Base-by-base conservation (phyloP, 2,888 invertebrate genomes). In the Lamellibrachia satsuma region DNA sequence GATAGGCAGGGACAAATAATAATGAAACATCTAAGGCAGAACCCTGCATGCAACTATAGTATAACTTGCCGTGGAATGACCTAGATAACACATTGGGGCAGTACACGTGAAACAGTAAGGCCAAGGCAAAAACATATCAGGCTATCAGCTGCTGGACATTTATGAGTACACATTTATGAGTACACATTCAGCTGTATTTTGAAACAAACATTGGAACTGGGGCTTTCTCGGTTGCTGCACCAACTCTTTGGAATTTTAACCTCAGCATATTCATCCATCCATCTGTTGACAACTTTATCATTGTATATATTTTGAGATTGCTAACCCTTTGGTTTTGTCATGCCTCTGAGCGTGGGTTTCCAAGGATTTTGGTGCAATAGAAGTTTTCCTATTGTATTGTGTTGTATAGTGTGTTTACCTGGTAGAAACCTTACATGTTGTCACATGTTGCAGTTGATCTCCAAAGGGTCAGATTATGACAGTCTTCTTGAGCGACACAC, bases 381-480 rank as follows among this genome's bases (percentile, higher is more conserved):
- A 39, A 39, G 39, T 39, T 39, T 39, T 39, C 39, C 39, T 39
- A 39, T 39, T 39, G 39, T 39, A 39, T 55, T 55, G 1, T 9
- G 55, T 55, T 9, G 15, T 75, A 22, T 60, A 7, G 15, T 75
- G n/a, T 75, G 75, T 75, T 75, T 75, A 75, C 75, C 15, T 75
- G 75, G n/a, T 75, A 75, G n/a, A 22, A 22, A 7, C 52, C 55
- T 75, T 91, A 22, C 8, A 55, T 39, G 39, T 39, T 75, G 75
- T 22, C 22, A 75, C 39, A 93, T 92, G 93, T 95, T 95, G 39
- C 93, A 97, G 97, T 97, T 99, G 3, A 97, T 98, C 75, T 97
- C 97, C 95, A 97, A 98, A 94, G 99, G 99, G 4, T 98, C 98
- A 0, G 98, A 99, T 96, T 98, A 98, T 95, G 98, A 98, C 93